These are phyloP conservation scores for Rhabdomys pumilio DNA, from an alignment of 2,797 vertebrate species.

Conservation along the genomic window DNA sequence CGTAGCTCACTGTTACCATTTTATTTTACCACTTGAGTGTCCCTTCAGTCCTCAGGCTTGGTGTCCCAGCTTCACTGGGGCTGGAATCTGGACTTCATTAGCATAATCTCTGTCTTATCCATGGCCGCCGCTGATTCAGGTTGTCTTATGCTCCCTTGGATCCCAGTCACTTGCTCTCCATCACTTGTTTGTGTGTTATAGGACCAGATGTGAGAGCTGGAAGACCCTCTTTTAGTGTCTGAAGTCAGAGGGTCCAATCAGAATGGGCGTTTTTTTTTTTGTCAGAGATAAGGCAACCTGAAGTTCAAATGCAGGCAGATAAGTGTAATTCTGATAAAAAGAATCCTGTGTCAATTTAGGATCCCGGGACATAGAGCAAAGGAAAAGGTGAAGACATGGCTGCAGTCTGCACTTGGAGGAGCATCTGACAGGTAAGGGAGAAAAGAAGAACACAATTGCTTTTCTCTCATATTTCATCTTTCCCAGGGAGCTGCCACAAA, in stretches of 20 bases:
- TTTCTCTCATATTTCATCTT: not conserved
- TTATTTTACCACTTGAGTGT: not conserved
- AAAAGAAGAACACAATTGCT: not conserved
- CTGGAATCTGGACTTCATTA: not conserved
- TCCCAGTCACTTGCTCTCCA: not conserved
- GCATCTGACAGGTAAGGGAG: not conserved
- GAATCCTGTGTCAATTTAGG: not conserved
- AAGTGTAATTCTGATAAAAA: slow-evolving; percentile 14
- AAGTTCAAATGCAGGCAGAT: slow-evolving; percentile 11
- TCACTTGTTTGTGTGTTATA: not conserved
- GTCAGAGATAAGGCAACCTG: not conserved
- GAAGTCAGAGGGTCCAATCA: not conserved
- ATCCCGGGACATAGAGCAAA: not conserved
- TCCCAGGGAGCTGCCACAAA: not conserved
- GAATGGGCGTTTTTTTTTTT: not conserved
- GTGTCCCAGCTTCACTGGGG: not conserved
- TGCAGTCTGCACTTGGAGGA: not conserved
- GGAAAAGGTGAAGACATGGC: not conserved
- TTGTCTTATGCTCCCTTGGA: not conserved
- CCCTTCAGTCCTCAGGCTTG: not conserved
- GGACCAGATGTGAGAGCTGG: not conserved
- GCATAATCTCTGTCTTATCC: not conserved
- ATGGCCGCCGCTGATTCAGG: not conserved
- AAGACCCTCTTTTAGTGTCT: not conserved
- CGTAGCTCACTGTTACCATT: not conserved